Evolutionary conservation across 2,113 vertebrate genomes (phyloP).

Genomic region (Dasyornis broadbenti): DNA sequence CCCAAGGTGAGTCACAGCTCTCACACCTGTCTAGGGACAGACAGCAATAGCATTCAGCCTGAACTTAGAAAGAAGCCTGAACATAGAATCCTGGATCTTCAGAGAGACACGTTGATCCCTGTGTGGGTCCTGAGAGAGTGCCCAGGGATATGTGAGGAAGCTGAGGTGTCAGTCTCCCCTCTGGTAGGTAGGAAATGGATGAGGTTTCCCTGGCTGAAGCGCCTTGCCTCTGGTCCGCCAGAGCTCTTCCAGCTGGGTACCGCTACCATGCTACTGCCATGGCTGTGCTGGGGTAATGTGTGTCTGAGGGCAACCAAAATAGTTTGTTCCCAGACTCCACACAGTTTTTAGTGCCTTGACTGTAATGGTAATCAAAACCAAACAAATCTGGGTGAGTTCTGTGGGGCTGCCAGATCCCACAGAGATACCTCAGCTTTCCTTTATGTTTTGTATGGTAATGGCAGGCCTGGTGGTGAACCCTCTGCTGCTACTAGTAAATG

Average conservation of each 20-base stretch:
- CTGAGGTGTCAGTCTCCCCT: not conserved
- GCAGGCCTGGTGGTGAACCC: not conserved
- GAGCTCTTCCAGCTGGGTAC: not conserved
- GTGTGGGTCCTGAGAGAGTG: not conserved
- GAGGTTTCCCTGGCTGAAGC: not conserved
- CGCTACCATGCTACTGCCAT: fast-evolving
- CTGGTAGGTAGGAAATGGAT: not conserved
- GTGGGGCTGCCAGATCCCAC: not conserved
- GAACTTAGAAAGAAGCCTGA: not conserved
- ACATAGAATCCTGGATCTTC: not conserved
- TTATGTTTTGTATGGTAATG: not conserved
- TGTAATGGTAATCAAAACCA: slow-evolving; percentile 45
- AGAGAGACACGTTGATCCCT: not conserved
- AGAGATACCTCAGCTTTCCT: slow-evolving; percentile 29
- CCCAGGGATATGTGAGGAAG: not conserved
- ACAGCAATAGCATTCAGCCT: not conserved
- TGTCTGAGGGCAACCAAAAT: slow-evolving; percentile 26
- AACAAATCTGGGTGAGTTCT: slow-evolving; percentile 37
- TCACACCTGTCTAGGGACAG: not conserved
- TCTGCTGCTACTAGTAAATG: not conserved
- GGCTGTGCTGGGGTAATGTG: not conserved
- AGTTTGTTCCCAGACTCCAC: slow-evolving; percentile 30
- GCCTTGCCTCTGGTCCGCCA: not conserved
- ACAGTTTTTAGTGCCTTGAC: slow-evolving; percentile 1
- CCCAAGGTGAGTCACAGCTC: not conserved